Base-by-base conservation (phyloP, 2,888 invertebrate species). In the Amphimallon solstitiale region DNA sequence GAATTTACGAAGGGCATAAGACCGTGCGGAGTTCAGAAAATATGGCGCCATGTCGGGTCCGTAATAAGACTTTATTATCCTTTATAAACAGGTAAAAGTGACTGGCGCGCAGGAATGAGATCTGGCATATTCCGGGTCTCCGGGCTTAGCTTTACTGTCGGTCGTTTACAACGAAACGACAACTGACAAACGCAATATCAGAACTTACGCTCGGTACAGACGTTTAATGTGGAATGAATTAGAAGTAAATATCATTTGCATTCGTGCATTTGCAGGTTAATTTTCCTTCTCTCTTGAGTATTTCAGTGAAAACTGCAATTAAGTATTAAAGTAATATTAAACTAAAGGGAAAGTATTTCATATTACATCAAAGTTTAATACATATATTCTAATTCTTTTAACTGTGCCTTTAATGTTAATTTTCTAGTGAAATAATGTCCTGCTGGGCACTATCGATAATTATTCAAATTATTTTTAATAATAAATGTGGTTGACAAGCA, bases 41-140 rank as follows among this genome's bases (percentile, higher is more conserved):
- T 79, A 79, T 76, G 78, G 77, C 78, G 76, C 76, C 75, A 66
- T 73, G 75, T 75, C 76, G 76, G 76, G 73, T 68, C 73, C 73
- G 78, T 77, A 78, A 79, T 80, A 79, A 79, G 78, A 77, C 80
- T 81, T 81, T 81, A 81, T 81, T 81, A 80, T 80, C 79, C 79
- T 78, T 80, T 79, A 81, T 81, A 81, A 81, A 81, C 81, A 81
- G 81, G 81, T 81, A 78, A 80, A 79, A 73, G 73, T 73, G 73
- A 73, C 69, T 54, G 72, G 66, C 56, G 69, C 68, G 67, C 72
- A 59, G 56, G 74, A 74, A 74, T 67, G 73, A 59, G 43, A 43
- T 43, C 56, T 45, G 38, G 56, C 56, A 29, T 43, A 71, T 70
- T 72, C 74, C 68, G 72, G 70, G 71, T 70, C 69, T 68, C 73